Conservation (phyloP, 2,888 invertebrate species). For the Scaptomyza caliginosa region DNA sequence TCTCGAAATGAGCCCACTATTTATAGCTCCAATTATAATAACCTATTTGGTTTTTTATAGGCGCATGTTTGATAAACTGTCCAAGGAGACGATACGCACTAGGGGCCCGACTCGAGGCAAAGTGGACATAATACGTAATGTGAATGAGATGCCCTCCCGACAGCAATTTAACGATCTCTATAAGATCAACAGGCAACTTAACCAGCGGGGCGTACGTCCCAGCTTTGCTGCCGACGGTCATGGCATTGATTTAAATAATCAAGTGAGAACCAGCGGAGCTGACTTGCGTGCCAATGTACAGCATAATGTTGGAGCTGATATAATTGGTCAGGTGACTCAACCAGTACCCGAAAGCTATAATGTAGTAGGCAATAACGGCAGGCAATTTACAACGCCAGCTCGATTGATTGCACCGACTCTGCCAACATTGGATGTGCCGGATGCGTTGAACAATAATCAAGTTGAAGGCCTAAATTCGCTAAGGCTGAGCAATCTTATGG, state of each 20-base stretch:
- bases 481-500: conserved; percentile 30
- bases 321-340: conserved; percentile 66
- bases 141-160: conserved; percentile 79
- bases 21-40: too few relatives aligned
- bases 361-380: not conserved
- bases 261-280: conserved; percentile 64
- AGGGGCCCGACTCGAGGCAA: conserved; percentile 67
- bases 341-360: conserved; percentile 61
- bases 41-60: conserved; percentile 61
- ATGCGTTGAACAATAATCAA: conserved; percentile 11
- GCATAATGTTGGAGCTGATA: conserved; percentile 71
- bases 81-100: conserved; percentile 76
- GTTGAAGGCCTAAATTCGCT: conserved; percentile 34
- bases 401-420: conserved; percentile 21
- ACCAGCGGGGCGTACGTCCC: conserved; percentile 67
- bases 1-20: not conserved
- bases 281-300: conserved; percentile 77
- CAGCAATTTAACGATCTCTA: conserved; percentile 81
- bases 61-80: conserved; percentile 77
- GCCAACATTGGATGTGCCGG: not conserved
- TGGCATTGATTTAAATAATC: conserved; percentile 75
- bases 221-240: conserved; percentile 69
- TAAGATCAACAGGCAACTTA: conserved; percentile 75
- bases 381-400: conserved; percentile 2
- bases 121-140: conserved; percentile 79